Evolutionary conservation across 2,888 invertebrate species (phyloP), one percentile per base, ranked within the genome.

Genomic region (Macrosiphum euphorbiae): DNA sequence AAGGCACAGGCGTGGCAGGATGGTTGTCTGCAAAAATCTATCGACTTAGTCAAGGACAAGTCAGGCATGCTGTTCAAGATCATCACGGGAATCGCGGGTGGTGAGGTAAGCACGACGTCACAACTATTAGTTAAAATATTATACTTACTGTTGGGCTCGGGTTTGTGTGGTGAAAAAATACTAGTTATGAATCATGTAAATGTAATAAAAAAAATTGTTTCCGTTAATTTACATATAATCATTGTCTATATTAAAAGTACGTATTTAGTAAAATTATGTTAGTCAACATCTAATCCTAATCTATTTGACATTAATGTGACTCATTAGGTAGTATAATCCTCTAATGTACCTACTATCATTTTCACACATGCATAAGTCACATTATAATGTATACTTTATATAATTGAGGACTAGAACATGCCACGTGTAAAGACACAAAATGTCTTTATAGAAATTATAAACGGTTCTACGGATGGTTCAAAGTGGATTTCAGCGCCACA

Each of bases 21-120:
- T 0, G 98, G 98, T 44, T 98, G 98, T 95, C 96, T 97, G 94
- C 95, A 96, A 0, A 96, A 97, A 94, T 96, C 99, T 67, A 96
- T 97, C 94, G 95, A 95, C 0, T 96, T 97, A 95, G 96, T 98
- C 94, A 97, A 97, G 95, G 96, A 97, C 55, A 98, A 98, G 95
- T 97, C 98, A 3, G 96, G 97, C 84, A 96, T 98, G 94, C 97
- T 99, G 94, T 98, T 98, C 28, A 98, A 98, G 3, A 97, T 98
- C 20, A 98, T 98, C 5, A 96, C 98, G 92, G 98, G 98, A 35
- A 97, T 99, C 88, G 98, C 98, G 94, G 96, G 98, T 94, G 97
- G 98, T 94, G 99, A 99, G 97, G 98, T 99, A 96, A 96, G 95
- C 94, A 26, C 41, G 47, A 47, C 7, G 26, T 35, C 16, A 78